Percentiles rank a stretch among this genome's conserved stretches.
Conservation (phyloP, 2,113 vertebrate genomes). For the Pandion haliaetus region DNA sequence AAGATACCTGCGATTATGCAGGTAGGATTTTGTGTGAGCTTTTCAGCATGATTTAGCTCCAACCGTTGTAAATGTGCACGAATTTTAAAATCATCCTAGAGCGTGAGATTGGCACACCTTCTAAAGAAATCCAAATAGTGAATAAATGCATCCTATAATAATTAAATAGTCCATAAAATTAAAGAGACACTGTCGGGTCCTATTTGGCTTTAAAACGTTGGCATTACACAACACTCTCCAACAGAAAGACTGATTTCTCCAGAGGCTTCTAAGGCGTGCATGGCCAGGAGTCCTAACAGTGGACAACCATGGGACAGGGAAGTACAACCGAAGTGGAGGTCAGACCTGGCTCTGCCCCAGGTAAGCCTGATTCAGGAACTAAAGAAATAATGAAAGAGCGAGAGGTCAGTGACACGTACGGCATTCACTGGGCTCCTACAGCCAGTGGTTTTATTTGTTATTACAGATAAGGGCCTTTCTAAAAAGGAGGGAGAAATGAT, state of each 20-base stretch:
- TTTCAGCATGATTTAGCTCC: neutral
- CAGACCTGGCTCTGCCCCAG: neutral
- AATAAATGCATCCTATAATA: neutral
- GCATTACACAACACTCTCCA: neutral
- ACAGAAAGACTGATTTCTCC: neutral
- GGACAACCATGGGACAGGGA: neutral
- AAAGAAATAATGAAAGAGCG: neutral
- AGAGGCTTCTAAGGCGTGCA: neutral
- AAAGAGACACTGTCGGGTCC: neutral
- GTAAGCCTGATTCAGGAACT: neutral
- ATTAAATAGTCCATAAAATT: neutral
- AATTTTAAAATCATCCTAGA: neutral
- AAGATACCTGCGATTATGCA: neutral
- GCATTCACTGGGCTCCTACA: neutral
- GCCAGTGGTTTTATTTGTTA: neutral
- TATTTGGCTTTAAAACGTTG: neutral
- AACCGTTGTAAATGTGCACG: neutral
- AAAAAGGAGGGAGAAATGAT: neutral
- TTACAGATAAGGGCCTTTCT: neutral
- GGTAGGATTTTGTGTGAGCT: neutral
- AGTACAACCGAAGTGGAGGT: neutral
- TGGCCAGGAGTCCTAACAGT: fast-evolving
- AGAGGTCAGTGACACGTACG: neutral
- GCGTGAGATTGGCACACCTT: neutral
- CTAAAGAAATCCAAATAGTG: neutral